Evolutionary conservation across 2,113 vertebrate genomes (phyloP).

Genomic region (Ondatra zibethicus): DNA sequence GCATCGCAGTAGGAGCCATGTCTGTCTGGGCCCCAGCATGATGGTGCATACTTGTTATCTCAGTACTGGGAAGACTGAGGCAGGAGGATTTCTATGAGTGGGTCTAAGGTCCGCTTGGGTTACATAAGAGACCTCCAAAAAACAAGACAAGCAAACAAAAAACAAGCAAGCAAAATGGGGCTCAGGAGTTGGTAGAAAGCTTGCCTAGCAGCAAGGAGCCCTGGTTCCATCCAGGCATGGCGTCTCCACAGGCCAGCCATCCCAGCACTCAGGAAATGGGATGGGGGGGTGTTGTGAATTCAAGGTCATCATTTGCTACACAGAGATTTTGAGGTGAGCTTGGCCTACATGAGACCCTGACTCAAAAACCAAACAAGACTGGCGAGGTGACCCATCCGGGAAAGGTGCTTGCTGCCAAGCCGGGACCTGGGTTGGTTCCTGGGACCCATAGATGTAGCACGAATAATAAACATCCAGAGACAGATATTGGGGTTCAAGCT

Average conservation of each 20-base stretch:
- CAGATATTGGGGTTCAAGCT: too few relatives aligned
- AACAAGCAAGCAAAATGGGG: background rate
- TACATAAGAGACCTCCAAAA: background rate
- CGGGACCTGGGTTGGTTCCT: background rate
- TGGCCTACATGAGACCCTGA: background rate
- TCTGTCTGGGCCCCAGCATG: background rate
- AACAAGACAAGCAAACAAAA: background rate
- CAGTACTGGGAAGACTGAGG: background rate
- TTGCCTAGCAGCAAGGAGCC: background rate
- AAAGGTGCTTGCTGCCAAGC: background rate
- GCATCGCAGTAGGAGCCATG: background rate
- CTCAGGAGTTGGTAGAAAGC: background rate
- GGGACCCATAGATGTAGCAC: background rate
- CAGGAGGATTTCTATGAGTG: background rate
- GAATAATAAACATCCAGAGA: too few relatives aligned
- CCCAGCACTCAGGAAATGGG: background rate
- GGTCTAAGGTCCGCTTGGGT: background rate
- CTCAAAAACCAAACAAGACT: too few relatives aligned
- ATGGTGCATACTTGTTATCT: background rate
- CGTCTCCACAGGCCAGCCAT: too few relatives aligned
- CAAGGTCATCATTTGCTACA: background rate
- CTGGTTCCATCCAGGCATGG: too few relatives aligned
- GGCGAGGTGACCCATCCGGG: too few relatives aligned
- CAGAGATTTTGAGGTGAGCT: background rate
- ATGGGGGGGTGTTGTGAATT: background rate